phyloP scores from a whole-genome alignment of 2,113 vertebrate genomes.

The Centrocercus urophasianus region DNA sequence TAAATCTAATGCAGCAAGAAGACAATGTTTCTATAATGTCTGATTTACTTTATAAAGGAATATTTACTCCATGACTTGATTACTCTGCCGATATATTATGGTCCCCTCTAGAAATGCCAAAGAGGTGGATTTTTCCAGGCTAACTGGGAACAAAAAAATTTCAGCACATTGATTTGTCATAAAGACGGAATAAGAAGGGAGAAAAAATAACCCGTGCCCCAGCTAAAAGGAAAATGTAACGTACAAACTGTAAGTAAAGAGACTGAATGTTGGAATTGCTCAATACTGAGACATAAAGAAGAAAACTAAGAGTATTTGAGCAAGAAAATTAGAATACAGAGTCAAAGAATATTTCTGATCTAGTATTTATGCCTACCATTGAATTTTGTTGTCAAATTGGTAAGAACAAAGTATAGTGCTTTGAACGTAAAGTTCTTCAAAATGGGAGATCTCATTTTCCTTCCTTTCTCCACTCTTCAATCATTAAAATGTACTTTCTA shows the following conservation, averaged over 20 bases:
- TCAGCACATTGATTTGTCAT: background rate
- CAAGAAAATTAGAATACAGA: background rate
- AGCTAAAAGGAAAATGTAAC: background rate
- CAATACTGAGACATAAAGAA: background rate
- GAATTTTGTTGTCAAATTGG: background rate
- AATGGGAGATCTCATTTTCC: background rate
- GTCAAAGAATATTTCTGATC: background rate
- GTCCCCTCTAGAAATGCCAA: background rate
- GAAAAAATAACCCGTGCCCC: background rate
- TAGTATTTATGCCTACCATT: background rate
- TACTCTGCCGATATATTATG: background rate
- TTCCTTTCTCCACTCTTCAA: background rate
- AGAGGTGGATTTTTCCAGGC: background rate
- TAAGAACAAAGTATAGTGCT: background rate
- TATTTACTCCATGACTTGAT: background rate
- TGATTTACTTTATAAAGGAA: background rate
- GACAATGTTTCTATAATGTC: background rate
- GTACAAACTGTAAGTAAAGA: background rate
- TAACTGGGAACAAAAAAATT: slow-evolving; percentile 6
- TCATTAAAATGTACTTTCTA: background rate
- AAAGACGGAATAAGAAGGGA: background rate
- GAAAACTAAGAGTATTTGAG: background rate
- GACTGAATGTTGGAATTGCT: background rate
- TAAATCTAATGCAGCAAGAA: slow-evolving; percentile 7
- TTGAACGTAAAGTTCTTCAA: background rate